phyloP scores from a whole-genome alignment of 2,888 invertebrate genomes.

The Stenurella melanura region DNA sequence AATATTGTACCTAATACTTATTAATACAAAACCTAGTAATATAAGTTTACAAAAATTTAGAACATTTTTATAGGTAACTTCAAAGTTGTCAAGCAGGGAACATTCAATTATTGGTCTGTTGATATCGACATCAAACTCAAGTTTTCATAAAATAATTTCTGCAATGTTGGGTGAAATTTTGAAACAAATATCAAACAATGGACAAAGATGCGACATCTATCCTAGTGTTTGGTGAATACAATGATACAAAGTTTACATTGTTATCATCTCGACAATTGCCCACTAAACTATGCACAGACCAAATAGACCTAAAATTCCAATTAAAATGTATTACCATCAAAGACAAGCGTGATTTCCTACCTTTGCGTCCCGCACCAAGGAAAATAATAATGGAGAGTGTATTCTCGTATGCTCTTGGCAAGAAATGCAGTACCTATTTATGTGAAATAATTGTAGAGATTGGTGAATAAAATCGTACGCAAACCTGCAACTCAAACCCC shows the following conservation, averaged over 20 bases:
- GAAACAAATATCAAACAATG: neutral
- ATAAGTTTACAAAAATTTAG: too few species aligned
- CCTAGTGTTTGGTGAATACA: neutral
- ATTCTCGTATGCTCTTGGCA: neutral
- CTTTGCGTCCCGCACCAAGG: neutral
- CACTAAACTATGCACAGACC: neutral
- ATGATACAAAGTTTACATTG: neutral
- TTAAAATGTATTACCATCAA: neutral
- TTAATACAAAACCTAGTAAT: too few species aligned
- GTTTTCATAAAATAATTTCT: neutral
- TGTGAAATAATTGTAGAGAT: conserved; percentile 3
- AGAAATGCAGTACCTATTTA: neutral
- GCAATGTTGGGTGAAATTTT: neutral
- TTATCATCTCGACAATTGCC: neutral
- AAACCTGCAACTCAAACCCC: conserved; percentile 8
- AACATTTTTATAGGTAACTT: too few species aligned
- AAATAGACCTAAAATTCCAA: conserved; percentile 4
- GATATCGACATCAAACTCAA: too few species aligned
- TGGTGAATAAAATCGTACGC: conserved; percentile 12
- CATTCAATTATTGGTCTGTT: too few species aligned
- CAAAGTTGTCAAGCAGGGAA: too few species aligned
- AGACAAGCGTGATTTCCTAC: neutral
- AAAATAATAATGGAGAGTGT: neutral
- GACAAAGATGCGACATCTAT: neutral
- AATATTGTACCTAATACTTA: too few species aligned